Conservation (phyloP, 2,888 invertebrate species). For the Volucella inanis region DNA sequence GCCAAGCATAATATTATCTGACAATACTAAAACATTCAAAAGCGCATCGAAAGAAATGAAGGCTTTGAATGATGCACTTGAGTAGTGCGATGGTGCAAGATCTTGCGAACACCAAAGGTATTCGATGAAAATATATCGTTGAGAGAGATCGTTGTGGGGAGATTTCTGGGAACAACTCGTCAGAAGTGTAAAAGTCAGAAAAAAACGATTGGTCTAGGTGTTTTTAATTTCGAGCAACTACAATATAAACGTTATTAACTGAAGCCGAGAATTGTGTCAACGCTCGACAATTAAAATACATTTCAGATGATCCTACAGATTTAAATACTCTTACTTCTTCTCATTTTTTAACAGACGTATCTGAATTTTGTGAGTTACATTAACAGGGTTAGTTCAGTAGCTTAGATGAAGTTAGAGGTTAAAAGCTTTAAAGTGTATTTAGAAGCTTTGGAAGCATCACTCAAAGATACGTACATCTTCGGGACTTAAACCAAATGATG, state of each 20-base stretch:
- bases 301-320: slow-evolving; percentile 11
- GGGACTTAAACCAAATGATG: too few species aligned
- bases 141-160: slow-evolving; percentile 64
- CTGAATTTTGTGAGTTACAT: background rate
- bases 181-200: slow-evolving; percentile 56
- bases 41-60: slow-evolving; percentile 21
- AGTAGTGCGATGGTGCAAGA: slow-evolving; percentile 15
- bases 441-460: background rate
- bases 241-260: slow-evolving; percentile 8
- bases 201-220: slow-evolving; percentile 33
- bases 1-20: slow-evolving; percentile 5
- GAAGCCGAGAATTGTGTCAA: too few species aligned
- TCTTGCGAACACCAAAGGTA: background rate
- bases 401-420: background rate
- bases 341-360: slow-evolving; percentile 5
- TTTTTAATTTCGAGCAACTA: slow-evolving; percentile 9
- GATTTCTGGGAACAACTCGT: slow-evolving; percentile 66
- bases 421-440: slow-evolving; percentile 10
- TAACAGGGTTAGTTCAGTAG: background rate
- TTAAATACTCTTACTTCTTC: slow-evolving; percentile 13
- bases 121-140: slow-evolving; percentile 26
- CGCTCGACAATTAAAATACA: too few species aligned
- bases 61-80: background rate
- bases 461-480: too few species aligned
- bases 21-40: slow-evolving; percentile 26